Base-by-base conservation (phyloP, 2,797 vertebrate genomes). In the Semaprochilodus insignis region DNA sequence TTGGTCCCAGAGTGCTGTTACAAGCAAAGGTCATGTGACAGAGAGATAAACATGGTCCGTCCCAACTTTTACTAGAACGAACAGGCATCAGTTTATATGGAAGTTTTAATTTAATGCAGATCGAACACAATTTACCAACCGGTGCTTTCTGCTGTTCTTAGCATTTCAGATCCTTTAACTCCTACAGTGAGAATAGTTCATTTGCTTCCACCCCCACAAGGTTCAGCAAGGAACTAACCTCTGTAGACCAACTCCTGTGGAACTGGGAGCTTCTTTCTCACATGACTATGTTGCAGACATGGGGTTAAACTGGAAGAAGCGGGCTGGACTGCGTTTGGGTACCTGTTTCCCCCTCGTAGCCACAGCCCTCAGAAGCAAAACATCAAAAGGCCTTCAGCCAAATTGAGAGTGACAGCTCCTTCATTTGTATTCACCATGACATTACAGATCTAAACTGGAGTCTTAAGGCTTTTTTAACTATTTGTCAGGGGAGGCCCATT, bases 381-480 rank as follows among this genome's bases (percentile, higher is more conserved):
- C 88, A 92, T 92, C 91, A 88, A 91, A 91, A 91, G 85, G 71
- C 91, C 93, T 91, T 89, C 88, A 90, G 89, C 88, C 83, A 91
- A 94, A 93, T 88, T 15, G 72, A 90, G 87, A 89, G 91, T 88
- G 92, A 91, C 92, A 92, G 91, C 57, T 84, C 85, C 90, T 92
- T 94, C 87, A 91, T 93, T 92, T 92, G 92, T 93, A 93, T 94
- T 93, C 94, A 87, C 83, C 44, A 75, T 92, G 90, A 92, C 87
- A 87, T 85, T 85, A 87, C 91, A 89, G 86, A 92, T 93, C 91
- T 93, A 93, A 94, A 95, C 92, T 89, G 87, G 82, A 89, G 92
- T 90, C 82, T 85, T 90, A 88, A 89, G 87, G 92, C 84, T 93
- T 94, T 93, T 93, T 92, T 93, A 95, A 95, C 92, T 88, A 89